Evolutionary conservation across 2,113 vertebrate genomes (phyloP).

Genomic region (Halichoerus grypus): DNA sequence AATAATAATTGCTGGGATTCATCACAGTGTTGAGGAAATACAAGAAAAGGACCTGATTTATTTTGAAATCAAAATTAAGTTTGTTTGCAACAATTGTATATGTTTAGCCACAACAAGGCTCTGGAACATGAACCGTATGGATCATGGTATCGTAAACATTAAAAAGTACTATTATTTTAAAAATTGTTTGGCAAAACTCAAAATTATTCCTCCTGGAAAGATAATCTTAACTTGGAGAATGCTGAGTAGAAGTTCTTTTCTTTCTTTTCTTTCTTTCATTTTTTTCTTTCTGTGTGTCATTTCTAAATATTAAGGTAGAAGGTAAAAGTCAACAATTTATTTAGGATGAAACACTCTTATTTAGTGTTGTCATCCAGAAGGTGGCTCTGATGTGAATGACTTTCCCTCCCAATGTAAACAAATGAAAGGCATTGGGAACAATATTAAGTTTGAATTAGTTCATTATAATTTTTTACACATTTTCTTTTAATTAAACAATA

Average conservation of each 20-base stretch:
- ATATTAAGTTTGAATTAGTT: neutral
- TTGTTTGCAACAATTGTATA: neutral
- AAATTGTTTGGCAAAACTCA: neutral
- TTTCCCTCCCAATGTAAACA: neutral
- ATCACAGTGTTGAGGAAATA: neutral
- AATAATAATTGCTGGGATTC: neutral
- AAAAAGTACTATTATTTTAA: conserved; percentile 6
- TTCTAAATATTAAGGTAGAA: neutral
- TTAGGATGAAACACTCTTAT: neutral
- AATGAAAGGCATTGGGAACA: neutral
- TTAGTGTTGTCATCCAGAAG: neutral
- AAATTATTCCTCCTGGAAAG: conserved; percentile 19
- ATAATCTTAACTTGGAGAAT: neutral
- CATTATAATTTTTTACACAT: neutral
- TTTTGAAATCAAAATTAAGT: conserved; percentile 39
- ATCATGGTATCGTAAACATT: neutral
- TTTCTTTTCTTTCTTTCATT: neutral
- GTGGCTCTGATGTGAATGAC: neutral
- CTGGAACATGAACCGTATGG: neutral
- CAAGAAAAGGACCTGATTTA: neutral
- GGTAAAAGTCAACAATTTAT: neutral
- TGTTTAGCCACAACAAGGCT: neutral
- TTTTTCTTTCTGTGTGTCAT: neutral
- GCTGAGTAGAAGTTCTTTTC: neutral
- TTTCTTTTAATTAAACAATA: neutral